phyloP scores from a whole-genome alignment of 2,888 invertebrate species.

The Thysanoteuthis rhombus region DNA sequence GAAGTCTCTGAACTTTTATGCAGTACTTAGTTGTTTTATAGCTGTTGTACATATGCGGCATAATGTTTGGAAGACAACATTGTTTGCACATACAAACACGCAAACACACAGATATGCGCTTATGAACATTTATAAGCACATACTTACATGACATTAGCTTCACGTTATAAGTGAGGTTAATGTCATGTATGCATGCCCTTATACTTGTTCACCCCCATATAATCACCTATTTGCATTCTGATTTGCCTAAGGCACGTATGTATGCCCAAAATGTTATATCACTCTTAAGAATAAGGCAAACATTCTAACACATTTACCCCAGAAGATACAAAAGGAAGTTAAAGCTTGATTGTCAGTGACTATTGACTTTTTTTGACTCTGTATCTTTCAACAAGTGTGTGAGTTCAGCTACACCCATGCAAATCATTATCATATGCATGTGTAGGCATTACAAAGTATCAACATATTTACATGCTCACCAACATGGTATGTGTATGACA shows the following conservation, averaged over 20 bases:
- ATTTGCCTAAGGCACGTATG: background rate
- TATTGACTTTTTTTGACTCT: background rate
- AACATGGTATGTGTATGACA: background rate
- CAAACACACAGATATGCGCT: background rate
- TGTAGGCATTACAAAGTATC: background rate
- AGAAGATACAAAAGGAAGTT: too few species aligned
- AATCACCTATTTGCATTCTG: background rate
- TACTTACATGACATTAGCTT: too few species aligned
- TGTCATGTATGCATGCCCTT: background rate
- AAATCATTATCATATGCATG: background rate
- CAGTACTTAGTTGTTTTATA: too few species aligned
- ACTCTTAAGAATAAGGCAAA: too few species aligned
- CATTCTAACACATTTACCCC: too few species aligned
- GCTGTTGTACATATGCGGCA: too few species aligned
- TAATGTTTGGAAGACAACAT: too few species aligned
- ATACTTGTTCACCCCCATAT: background rate
- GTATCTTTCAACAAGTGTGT: background rate
- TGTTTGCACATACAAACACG: too few species aligned
- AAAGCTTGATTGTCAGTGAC: too few species aligned
- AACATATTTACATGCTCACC: background rate
- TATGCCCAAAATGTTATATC: background rate
- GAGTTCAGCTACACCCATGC: background rate
- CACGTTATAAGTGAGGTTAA: too few species aligned
- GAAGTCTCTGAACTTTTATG: too few species aligned
- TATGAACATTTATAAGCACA: background rate